phyloP scores from a whole-genome alignment of 2,797 vertebrate species.

The Columba guinea region DNA sequence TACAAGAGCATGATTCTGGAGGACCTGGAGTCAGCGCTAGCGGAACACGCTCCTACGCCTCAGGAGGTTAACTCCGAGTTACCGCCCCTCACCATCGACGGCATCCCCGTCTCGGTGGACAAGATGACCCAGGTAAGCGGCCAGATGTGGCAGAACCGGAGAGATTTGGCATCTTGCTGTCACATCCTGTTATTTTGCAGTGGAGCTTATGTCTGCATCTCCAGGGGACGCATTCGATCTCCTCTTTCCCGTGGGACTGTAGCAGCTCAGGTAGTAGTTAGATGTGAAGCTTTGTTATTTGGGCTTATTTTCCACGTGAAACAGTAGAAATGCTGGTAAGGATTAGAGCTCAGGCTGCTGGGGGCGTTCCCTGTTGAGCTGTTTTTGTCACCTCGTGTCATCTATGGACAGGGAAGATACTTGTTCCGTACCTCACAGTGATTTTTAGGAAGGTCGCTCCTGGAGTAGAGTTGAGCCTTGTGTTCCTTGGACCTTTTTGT shows the following conservation, averaged over 20 bases:
- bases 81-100: slow-evolving; percentile 95
- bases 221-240: neutral
- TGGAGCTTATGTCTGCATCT: neutral
- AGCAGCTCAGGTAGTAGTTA: neutral
- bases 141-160: neutral
- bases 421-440: accelerated
- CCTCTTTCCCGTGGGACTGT: neutral
- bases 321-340: neutral
- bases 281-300: neutral
- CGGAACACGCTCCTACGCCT: slow-evolving; percentile 93
- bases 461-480: neutral
- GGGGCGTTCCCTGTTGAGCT: neutral
- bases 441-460: neutral
- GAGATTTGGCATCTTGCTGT: neutral
- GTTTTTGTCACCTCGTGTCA: neutral
- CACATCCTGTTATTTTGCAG: neutral
- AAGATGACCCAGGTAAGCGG: slow-evolving; percentile 97
- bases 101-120: slow-evolving; percentile 98
- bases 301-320: neutral
- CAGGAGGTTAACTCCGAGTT: slow-evolving; percentile 94
- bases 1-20: slow-evolving; percentile 98
- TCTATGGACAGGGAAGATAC: neutral
- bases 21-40: slow-evolving; percentile 94
- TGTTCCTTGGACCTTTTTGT: neutral
- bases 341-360: neutral